A percentile compares a stretch with the other conserved stretches of the same genome.
Evolutionary conservation across 2,888 invertebrate genomes (phyloP).

Genomic region (Saturnia pavonia): DNA sequence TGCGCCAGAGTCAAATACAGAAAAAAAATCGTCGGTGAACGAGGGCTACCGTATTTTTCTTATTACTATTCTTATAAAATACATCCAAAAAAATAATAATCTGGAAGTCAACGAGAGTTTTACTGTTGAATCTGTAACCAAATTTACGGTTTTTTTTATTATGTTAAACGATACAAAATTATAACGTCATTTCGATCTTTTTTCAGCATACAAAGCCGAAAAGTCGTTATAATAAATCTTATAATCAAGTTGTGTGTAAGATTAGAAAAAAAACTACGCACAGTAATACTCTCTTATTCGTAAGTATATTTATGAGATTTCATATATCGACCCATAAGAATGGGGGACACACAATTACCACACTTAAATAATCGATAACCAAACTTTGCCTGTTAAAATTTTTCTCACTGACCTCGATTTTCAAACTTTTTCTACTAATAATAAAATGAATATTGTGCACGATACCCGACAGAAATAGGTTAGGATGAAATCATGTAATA

Average conservation of each 20-base stretch:
- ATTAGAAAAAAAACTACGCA: neutral
- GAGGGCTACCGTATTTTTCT: neutral
- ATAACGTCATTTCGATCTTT: neutral
- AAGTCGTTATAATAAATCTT: neutral
- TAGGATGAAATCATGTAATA: too few species aligned
- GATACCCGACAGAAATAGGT: too few species aligned
- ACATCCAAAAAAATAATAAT: neutral
- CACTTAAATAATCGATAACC: too few species aligned
- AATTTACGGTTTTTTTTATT: neutral
- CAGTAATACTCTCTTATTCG: neutral
- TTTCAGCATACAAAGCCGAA: constrained; percentile 12
- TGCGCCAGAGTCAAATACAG: constrained; percentile 1
- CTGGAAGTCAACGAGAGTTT: neutral
- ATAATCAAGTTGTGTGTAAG: neutral
- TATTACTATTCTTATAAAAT: neutral
- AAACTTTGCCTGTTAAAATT: too few species aligned
- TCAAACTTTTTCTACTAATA: too few species aligned
- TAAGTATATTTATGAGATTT: neutral
- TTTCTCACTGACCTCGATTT: too few species aligned
- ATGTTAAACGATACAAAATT: neutral
- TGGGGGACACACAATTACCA: too few species aligned
- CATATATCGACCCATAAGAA: too few species aligned
- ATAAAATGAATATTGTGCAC: too few species aligned
- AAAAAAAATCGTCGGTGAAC: neutral
- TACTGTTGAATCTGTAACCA: neutral